Evolutionary conservation across 2,113 vertebrate species (phyloP), one percentile per base, ranked within the genome.

Genomic region (Pterocles burchelli): DNA sequence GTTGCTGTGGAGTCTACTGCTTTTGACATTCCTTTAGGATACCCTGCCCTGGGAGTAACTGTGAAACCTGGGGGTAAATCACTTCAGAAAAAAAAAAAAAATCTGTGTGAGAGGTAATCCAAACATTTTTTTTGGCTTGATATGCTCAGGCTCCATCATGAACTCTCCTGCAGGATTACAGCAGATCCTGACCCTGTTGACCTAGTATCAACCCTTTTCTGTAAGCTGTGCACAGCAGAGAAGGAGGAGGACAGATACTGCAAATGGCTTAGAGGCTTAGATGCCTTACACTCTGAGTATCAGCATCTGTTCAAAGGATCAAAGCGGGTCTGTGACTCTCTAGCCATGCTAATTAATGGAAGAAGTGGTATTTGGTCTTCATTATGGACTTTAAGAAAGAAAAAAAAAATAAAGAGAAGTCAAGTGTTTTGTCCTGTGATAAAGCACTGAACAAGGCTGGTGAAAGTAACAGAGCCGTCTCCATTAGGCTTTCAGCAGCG

Each of bases 221-320:
- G n/a, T 93, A 43, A 94, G 80, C 86, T 66, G 45, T 58, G 36
- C 48, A 41, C 33, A 31, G 91, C 43, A 72, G 84, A 97, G 62
- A 29, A 81, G 62, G 73, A 95, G 58, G 63, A 70, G 63, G 86
- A 85, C 11, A 88, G 68, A 91, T 38, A 75, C 87, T 68, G 59
- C 7, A 2, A 94, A 71, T 93, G 88, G 68, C 87, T 97, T 94
- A 89, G 91, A 85, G 92, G 94, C 71, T 94, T 95, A 94, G 68
- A 76, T 90, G 83, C 76, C 88, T 80, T 61, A 85, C 61, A 55
- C 34, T 94, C 92, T 48, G 95, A 85, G 95, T 89, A 93, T 95
- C 89, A 90, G 87, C 91, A 66, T 65, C 70, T 76, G 95, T 85
- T 97, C 91, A 96, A 96, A 96, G 95, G 90, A 97, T 96, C 94